Conservation (phyloP, 2,888 invertebrate species). For the Andrena bicolor region DNA sequence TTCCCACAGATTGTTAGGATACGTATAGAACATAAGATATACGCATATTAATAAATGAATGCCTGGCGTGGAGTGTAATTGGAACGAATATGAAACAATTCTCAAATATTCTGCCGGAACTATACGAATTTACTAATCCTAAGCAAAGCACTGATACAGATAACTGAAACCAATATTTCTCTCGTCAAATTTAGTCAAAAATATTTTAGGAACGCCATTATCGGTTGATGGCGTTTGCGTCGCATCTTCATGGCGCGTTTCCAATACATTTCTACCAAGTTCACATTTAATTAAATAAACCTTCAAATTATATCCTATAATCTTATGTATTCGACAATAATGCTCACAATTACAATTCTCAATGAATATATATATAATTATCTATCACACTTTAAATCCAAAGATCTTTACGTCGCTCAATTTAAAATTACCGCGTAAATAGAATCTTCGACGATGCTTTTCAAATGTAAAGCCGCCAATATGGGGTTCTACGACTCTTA, state of each 20-base stretch:
- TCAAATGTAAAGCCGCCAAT: background rate
- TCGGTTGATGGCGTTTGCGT: slow-evolving; percentile 9
- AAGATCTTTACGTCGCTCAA: background rate
- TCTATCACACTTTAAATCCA: background rate
- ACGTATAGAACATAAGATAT: no score
- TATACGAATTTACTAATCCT: background rate
- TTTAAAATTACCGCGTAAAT: background rate
- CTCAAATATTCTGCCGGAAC: background rate
- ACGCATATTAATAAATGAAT: background rate
- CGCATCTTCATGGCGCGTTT: background rate
- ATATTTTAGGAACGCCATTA: no score
- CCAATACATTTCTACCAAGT: background rate
- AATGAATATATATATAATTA: background rate
- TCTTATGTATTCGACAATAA: background rate
- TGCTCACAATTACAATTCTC: background rate
- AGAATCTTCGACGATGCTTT: background rate
- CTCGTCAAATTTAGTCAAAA: no score
- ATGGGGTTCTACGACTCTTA: background rate
- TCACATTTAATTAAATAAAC: background rate
- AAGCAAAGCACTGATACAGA: background rate
- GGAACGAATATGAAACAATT: background rate
- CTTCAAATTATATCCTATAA: no score
- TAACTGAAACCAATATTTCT: background rate
- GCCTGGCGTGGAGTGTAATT: background rate
- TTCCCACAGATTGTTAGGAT: no score